Evolutionary conservation across 2,113 vertebrate species (phyloP), one percentile per base, ranked within the genome.

Genomic region (Elephantulus edwardii): DNA sequence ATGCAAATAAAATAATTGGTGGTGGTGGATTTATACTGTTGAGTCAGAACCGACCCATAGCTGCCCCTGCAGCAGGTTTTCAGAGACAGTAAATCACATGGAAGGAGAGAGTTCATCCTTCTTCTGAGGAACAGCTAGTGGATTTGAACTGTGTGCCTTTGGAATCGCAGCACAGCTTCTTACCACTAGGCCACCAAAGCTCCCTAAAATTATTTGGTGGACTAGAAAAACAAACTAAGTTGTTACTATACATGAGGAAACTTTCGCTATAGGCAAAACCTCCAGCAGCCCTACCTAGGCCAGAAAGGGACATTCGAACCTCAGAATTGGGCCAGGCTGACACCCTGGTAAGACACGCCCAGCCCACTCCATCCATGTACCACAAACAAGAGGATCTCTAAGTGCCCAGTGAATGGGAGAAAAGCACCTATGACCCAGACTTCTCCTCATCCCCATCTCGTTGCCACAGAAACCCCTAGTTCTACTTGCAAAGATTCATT

Each of bases 401-500:
- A 30, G 74, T 77, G 6, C 50, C 58, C 30, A 44, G 2, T 62
- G n/a, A 90, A 1, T 72, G 1, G 24, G 20, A 85, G 22, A 50
- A 90, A 91, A 62, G n/a, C 46, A 94, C 76, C 60, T 56, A 26
- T 52, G 76, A 24, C 46, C 75, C 72, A 83, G 40, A 95, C 42
- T 66, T 71, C 70, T 92, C 44, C 68, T 83, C 42, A 85, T 26
- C 60, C 16, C 60, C 60, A 78, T 26, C 62, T 89, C 17, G 86
- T 89, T 93, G 50, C 77, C 82, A 79, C 78, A 40, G 87, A 93
- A 89, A 92, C 26, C 44, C 26, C 48, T 87, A 85, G 76, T 93
- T 70, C 92, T 13, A 48, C 50, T 91, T 77, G 64, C 64, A 84
- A 89, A 79, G 66, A 94, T 89, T 94, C 92, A 94, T 72, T 84